Evolutionary conservation across 2,113 vertebrate species (phyloP).

Genomic region (Rhegmatorhina hoffmannsi): DNA sequence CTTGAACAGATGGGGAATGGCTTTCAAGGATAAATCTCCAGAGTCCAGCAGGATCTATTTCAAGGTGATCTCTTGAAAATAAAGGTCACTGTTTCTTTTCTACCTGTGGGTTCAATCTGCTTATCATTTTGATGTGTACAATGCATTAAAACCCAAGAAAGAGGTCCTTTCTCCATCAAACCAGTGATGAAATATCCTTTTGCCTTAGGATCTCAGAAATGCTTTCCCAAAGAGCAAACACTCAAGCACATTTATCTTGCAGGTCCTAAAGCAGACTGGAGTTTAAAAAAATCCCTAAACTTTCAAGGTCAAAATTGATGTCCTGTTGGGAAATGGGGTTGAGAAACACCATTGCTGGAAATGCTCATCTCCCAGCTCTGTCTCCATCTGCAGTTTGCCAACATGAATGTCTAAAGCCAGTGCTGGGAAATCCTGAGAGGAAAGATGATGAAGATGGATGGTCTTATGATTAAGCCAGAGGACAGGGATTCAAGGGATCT

Average conservation of each 20-base stretch:
- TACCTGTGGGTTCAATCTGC: background rate
- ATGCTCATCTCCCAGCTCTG: background rate
- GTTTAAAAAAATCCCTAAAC: rapidly evolving
- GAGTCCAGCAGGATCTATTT: background rate
- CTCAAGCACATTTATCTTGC: background rate
- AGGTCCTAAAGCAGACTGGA: background rate
- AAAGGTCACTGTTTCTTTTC: background rate
- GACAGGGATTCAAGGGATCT: conserved; percentile 9
- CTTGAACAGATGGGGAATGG: background rate
- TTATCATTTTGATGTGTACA: background rate
- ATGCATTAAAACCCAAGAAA: background rate
- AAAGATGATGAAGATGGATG: conserved; percentile 50
- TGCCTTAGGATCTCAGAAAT: background rate
- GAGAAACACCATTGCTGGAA: background rate
- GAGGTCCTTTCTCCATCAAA: background rate
- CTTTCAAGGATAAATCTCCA: background rate
- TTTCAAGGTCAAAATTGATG: background rate
- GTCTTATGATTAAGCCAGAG: conserved; percentile 33
- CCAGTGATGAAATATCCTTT: background rate
- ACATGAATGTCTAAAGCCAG: background rate
- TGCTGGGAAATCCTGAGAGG: background rate
- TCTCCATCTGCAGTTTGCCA: background rate
- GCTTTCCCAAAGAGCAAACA: background rate
- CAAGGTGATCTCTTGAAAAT: background rate
- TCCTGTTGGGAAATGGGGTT: background rate